Base-by-base conservation (phyloP, 2,888 invertebrate genomes). In the Melanotus villosus region DNA sequence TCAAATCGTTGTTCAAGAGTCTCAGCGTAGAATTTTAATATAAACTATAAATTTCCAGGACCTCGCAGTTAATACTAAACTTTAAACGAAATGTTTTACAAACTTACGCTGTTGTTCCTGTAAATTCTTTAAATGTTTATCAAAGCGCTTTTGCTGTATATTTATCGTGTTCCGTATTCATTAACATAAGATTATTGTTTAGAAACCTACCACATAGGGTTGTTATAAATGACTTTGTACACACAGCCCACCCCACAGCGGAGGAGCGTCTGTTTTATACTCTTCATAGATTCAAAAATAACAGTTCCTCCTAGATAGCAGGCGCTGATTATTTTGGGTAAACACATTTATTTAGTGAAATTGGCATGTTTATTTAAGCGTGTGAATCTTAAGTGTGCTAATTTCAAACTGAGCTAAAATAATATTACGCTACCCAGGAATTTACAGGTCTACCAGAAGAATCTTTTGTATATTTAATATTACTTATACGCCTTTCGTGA, bases 171-270 rank as follows among this genome's bases (percentile, higher is more conserved):
- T 6, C 26, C 6, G 41, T 23, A 62, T 62, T 62, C 38, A 62
- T 62, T 52, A 52, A 52, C 62, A 62, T 52, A 52, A 30, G 38
- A 62, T 62, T 50, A 62, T 50, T 52, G 38, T 62, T 62, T 36
- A 16, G 36, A 47, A 47, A 60, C 45, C n/a, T 32, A 60, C 47
- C 50, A 47, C 62, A 62, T 62, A 38, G 62, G 62, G 52, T 21
- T 50, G 62, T 62, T 62, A 26, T 50, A 34, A 62, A 62, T 62
- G 52, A 30, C 36, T 52, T 50, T 52, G 30, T 38, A 36, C 36
- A 52, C 41, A 41, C 19, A 16, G 19, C 19, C 34, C 34, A 34
- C 45, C 34, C 32, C n/a, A n/a, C n/a, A n/a, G 23, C 21, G 50
- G 36, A 23, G 21, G 60, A 47, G 34, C 47, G 50, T 47, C 18